Conservation (phyloP, 2,797 vertebrate genomes). For the Sebastes dallii region DNA sequence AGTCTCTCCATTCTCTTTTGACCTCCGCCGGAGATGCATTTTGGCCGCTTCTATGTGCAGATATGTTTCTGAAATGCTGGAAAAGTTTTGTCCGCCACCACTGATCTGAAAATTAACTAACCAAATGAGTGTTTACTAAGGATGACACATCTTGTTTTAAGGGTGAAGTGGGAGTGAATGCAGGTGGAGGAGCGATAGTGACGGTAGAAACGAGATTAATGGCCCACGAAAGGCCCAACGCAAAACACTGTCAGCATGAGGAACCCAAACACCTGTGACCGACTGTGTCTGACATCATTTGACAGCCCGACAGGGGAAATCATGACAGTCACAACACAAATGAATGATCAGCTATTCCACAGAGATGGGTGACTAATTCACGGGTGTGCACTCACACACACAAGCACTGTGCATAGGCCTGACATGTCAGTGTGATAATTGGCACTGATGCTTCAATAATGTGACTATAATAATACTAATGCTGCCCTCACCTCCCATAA, state of each 20-base stretch:
- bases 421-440: conserved; percentile 22
- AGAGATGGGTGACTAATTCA: conserved; percentile 24
- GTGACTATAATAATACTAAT: conserved; percentile 20
- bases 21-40: not conserved
- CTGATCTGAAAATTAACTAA: not conserved
- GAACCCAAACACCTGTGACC: conserved; percentile 48
- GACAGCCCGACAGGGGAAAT: conserved; percentile 28
- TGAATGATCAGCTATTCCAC: conserved; percentile 32
- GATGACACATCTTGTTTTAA: not conserved
- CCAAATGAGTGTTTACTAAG: conserved; percentile 12
- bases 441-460: conserved; percentile 40
- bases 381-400: conserved; percentile 2
- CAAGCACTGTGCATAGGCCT: conserved; percentile 9
- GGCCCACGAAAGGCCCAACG: not conserved
- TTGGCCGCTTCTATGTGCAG: not conserved
- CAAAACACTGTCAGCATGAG: conserved; percentile 24
- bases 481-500: conserved; percentile 21
- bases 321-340: conserved; percentile 40
- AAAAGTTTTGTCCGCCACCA: not conserved
- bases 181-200: not conserved
- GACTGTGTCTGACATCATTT: conserved; percentile 35
- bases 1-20: not conserved
- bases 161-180: not conserved
- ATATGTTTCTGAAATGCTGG: not conserved
- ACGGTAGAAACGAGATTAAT: conserved; percentile 33